These are phyloP conservation scores for Pangasius krempfi DNA, from an alignment of 2,797 vertebrate genomes.

Conservation along the genomic window DNA sequence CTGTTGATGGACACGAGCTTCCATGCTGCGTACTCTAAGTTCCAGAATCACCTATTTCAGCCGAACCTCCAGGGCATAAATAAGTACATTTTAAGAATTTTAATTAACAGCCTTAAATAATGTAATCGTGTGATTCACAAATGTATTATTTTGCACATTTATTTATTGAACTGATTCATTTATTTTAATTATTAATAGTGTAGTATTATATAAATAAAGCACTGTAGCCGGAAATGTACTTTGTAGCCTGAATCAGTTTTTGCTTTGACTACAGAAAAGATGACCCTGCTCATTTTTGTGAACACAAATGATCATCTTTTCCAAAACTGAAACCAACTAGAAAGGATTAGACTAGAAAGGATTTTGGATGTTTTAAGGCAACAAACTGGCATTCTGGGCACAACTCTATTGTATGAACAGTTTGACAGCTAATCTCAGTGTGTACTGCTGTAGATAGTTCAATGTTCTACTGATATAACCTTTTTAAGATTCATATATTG, in stretches of 20 bases:
- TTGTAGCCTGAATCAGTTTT: background rate
- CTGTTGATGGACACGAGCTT: background rate
- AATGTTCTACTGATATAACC: background rate
- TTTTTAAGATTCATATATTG: background rate
- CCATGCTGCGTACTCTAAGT: background rate
- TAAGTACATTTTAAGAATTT: background rate
- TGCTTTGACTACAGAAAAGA: no score
- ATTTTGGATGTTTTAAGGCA: background rate
- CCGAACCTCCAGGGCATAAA: background rate
- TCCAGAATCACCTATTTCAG: background rate
- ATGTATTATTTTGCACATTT: background rate
- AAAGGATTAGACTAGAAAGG: no score
- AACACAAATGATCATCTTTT: no score
- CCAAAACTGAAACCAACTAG: no score
- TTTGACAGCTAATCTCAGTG: background rate
- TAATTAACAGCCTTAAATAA: background rate
- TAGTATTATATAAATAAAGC: background rate
- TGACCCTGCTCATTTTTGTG: background rate
- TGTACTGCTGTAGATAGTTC: background rate
- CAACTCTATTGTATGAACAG: background rate
- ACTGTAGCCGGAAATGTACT: background rate
- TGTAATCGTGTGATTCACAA: background rate
- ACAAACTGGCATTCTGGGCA: background rate
- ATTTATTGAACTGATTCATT: background rate
- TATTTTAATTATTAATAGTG: background rate